Conservation (phyloP, 2,113 vertebrate genomes). For the Urocynchramus pylzowi region DNA sequence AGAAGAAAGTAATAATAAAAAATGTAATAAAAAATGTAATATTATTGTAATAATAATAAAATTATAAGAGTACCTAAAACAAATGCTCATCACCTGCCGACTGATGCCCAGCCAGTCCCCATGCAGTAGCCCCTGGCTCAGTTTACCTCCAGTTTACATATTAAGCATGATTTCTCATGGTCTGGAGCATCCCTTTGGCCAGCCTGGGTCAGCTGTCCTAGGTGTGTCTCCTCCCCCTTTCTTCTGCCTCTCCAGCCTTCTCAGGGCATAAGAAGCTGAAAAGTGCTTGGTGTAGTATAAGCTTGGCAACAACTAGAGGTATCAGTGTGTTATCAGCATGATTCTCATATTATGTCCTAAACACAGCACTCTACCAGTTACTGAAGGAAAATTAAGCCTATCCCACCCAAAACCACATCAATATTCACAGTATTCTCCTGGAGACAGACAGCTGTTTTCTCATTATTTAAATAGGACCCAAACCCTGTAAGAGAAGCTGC, state of each 20-base stretch:
- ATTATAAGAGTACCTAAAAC: not conserved
- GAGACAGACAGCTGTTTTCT: slow-evolving; percentile 41
- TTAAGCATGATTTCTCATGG: not conserved
- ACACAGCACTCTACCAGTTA: not conserved
- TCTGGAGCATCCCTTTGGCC: not conserved
- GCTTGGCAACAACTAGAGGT: not conserved
- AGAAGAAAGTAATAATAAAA: not conserved
- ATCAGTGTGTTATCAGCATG: not conserved
- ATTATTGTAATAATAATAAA: not conserved
- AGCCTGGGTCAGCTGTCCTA: not conserved
- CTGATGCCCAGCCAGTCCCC: not conserved
- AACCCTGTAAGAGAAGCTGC: not conserved
- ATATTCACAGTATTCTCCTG: not conserved
- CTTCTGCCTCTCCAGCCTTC: not conserved
- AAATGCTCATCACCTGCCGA: not conserved
- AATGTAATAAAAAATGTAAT: not conserved
- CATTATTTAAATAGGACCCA: slow-evolving; percentile 29
- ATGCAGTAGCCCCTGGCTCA: rapidly evolving
- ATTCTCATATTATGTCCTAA: not conserved
- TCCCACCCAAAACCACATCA: not conserved
- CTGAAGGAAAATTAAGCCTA: not conserved
- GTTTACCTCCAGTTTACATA: not conserved
- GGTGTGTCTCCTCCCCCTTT: not conserved
- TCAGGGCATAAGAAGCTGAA: not conserved
- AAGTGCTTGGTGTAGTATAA: not conserved